Evolutionary conservation across 2,113 vertebrate genomes (phyloP).

Genomic region (Micronisus gabar): DNA sequence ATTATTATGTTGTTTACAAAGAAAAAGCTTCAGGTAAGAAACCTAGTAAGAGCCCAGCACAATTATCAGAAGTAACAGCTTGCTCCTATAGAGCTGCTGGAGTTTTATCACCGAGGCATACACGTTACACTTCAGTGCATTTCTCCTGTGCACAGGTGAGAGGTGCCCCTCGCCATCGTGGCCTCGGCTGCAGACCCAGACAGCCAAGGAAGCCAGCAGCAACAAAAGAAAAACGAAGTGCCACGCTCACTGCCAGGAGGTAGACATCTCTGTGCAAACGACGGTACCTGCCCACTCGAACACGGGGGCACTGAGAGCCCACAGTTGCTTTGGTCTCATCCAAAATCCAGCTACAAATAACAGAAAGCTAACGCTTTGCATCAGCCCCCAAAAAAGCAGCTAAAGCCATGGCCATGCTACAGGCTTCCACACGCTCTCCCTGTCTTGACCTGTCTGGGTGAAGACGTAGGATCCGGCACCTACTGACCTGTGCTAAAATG

Average conservation of each 20-base stretch:
- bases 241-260: fast-evolving
- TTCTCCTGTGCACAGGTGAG: fast-evolving
- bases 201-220: background rate
- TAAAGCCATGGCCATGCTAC: background rate
- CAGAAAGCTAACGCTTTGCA: background rate
- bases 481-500: background rate
- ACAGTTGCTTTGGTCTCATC: fast-evolving
- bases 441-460: background rate
- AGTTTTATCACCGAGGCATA: background rate
- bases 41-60: background rate
- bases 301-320: fast-evolving
- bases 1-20: background rate
- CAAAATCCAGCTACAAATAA: background rate
- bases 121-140: fast-evolving
- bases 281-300: fast-evolving
- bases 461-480: background rate
- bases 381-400: background rate
- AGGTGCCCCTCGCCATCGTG: background rate
- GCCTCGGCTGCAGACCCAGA: background rate
- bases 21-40: background rate
- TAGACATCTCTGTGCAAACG: background rate
- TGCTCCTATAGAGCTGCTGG: background rate
- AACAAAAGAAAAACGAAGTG: background rate
- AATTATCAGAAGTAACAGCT: background rate
- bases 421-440: background rate